Evolutionary conservation across 2,113 vertebrate genomes (phyloP), one percentile per base, ranked within the genome.

Genomic region (Uropsilus gracilis): DNA sequence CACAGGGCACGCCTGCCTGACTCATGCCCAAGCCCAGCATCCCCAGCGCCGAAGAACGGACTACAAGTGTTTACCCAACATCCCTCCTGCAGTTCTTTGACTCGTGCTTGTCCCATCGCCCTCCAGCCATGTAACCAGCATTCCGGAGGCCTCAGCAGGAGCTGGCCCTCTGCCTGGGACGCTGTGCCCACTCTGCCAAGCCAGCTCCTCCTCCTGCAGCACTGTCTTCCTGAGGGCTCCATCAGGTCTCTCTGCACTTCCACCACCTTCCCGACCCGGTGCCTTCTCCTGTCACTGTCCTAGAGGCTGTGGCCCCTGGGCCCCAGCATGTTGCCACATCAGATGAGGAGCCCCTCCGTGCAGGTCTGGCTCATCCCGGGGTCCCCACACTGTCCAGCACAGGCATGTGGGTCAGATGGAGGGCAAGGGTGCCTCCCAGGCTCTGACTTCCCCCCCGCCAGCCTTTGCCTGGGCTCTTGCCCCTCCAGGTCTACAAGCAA

Each of bases 371-470:
- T 80, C 55, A 50, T 44, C 76, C 37, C 7, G 22, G 37, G 89
- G 53, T 71, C 26, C 37, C 66, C 39, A 55, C 13, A 32, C 32
- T 24, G 39, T 17, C 76, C 71, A 46, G 75, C 42, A 66, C 6
- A 72, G 53, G 86, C n/a, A 0, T 1, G 4, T 9, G 22, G 46
- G 12, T 55, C 1, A 6, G 39, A 18, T 17, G 57, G n/a, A n/a
- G n/a, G 34, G 57, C 12, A 18, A 26, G 37, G 5, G 39, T n/a
- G 26, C 13, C 72, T 75, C 37, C 6, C 2, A 30, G 37, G 30
- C n/a, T 16, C 71, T 20, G 32, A 9, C 26, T 55, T 66, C 66
- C 48, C 44, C 71, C 57, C 59, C 59, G n/a, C 32, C 66, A 39
- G 50, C 30, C 24, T 28, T 63, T 18, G n/a, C 55, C 39, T 73